phyloP scores from a whole-genome alignment of 2,888 invertebrate genomes.

The Nezara viridula region DNA sequence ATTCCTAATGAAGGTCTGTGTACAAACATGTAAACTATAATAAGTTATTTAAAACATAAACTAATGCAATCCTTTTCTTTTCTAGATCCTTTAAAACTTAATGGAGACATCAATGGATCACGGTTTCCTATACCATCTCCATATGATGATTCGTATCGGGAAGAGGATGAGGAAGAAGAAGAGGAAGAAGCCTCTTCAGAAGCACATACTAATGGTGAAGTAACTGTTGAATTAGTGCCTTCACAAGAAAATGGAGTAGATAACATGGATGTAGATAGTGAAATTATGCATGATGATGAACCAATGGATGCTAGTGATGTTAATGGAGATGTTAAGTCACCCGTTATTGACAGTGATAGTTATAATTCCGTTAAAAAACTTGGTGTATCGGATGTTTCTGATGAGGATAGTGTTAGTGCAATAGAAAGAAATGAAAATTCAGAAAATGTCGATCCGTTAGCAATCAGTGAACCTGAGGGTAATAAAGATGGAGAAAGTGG shows the following conservation, averaged over 20 bases:
- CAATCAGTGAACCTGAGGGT: constrained; percentile 19
- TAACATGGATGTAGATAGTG: constrained; percentile 65
- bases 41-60: neutral
- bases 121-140: constrained; percentile 66
- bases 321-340: constrained; percentile 50
- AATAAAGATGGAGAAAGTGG: constrained; percentile 20
- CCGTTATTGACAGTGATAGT: constrained; percentile 56
- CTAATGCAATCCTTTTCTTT: constrained; percentile 61
- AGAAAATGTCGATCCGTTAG: constrained; percentile 35
- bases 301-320: constrained; percentile 55
- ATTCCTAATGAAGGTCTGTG: constrained; percentile 52
- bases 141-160: constrained; percentile 56
- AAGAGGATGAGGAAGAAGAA: constrained; percentile 65
- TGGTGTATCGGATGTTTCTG: constrained; percentile 55
- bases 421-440: constrained; percentile 33
- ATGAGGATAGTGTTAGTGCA: constrained; percentile 58
- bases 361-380: constrained; percentile 51
- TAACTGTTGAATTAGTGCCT: constrained; percentile 58
- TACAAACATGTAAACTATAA: neutral
- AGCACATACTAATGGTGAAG: constrained; percentile 61
- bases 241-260: constrained; percentile 58
- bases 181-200: constrained; percentile 66
- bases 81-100: constrained; percentile 69
- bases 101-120: constrained; percentile 70
- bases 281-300: constrained; percentile 57